Percentiles rank a stretch among this genome's conserved stretches.
Evolutionary conservation across 1,140 invertebrate species (phyloP).

Genomic region (Drosophila bifasciata): DNA sequence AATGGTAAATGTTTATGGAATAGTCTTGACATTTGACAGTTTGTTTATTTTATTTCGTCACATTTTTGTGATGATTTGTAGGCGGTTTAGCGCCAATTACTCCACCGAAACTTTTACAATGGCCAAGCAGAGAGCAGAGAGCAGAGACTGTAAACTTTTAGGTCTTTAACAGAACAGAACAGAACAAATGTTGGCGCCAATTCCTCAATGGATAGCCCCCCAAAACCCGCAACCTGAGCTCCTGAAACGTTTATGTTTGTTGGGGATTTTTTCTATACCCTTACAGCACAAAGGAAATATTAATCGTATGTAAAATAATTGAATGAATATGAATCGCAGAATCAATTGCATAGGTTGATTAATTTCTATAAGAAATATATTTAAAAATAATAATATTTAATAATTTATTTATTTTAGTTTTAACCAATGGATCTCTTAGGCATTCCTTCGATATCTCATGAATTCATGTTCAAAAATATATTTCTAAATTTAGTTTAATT

Average conservation of each 20-base stretch:
- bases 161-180: conserved; percentile 69
- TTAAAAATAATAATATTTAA: too few relatives aligned
- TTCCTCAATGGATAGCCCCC: conserved; percentile 29
- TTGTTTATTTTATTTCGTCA: conserved; percentile 82
- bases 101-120: conserved; percentile 67
- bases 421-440: too few relatives aligned
- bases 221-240: not conserved
- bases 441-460: too few relatives aligned
- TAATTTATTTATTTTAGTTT: too few relatives aligned
- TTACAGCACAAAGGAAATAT: not conserved
- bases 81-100: conserved; percentile 81
- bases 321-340: too few relatives aligned
- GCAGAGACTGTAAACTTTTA: conserved; percentile 48
- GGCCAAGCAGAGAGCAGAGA: not conserved
- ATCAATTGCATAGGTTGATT: too few relatives aligned
- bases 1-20: conserved; percentile 73
- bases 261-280: not conserved
- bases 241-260: too few relatives aligned
- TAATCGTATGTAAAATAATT: too few relatives aligned
- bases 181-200: conserved; percentile 66
- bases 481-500: too few relatives aligned
- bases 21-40: conserved; percentile 79
- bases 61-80: conserved; percentile 80
- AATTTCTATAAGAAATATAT: too few relatives aligned
- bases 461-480: too few relatives aligned